Evolutionary conservation across 1,140 invertebrate species (phyloP).

Genomic region (Solenopsis fugax): DNA sequence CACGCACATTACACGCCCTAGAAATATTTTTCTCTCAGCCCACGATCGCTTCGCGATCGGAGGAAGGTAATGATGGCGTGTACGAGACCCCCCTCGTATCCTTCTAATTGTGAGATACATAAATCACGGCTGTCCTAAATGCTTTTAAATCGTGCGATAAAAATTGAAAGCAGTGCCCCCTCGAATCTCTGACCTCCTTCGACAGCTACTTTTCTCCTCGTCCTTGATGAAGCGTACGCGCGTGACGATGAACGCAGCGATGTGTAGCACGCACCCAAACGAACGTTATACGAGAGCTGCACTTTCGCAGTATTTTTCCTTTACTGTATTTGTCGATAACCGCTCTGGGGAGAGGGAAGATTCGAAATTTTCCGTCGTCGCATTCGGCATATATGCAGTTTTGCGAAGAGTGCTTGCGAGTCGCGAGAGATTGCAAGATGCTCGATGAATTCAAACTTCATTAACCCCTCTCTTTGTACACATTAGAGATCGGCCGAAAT

Average conservation of each 20-base stretch:
- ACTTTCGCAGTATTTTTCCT: slow-evolving; percentile 44
- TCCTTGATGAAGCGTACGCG: neutral
- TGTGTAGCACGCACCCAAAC: neutral
- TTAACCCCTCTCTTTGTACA: neutral
- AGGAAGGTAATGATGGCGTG: neutral
- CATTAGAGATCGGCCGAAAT: neutral
- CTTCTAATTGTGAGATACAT: neutral
- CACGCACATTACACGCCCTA: neutral
- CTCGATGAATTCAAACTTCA: neutral
- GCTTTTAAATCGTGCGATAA: slow-evolving; percentile 22
- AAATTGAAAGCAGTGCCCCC: slow-evolving; percentile 10
- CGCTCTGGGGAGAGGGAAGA: neutral
- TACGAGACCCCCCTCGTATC: slow-evolving; percentile 9
- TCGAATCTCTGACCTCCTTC: slow-evolving; percentile 39
- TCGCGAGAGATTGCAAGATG: neutral
- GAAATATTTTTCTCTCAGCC: slow-evolving; percentile 8
- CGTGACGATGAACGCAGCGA: neutral
- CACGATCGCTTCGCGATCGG: slow-evolving; percentile 2
- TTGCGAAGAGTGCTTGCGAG: neutral
- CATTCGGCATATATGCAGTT: neutral
- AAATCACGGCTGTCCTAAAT: slow-evolving; percentile 31
- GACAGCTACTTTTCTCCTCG: neutral
- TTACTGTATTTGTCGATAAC: slow-evolving; percentile 11
- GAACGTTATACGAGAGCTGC: neutral
- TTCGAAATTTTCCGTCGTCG: slow-evolving; percentile 19